Evolutionary conservation across 2,888 invertebrate genomes (phyloP), one percentile per base, ranked within the genome.

Genomic region (Byasa hedistus): DNA sequence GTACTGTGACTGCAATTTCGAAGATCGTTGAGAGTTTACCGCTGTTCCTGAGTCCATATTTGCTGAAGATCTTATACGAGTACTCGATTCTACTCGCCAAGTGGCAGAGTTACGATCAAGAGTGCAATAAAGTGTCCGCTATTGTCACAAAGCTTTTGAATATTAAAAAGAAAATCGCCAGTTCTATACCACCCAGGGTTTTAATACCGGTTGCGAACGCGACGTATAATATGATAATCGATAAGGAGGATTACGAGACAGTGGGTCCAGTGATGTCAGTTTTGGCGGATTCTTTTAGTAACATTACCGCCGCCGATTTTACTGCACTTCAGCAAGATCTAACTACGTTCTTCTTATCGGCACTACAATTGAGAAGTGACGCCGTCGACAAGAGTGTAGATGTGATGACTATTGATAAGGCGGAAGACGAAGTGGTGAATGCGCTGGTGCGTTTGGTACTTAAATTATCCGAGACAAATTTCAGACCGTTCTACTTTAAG

Each of bases 391-490:
- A 78, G 65, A 71, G 82, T 22, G 76, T 87, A 0, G 82, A 87
- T 63, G 69, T 78, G 8, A 76, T 81, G 2, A 74, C 86, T 2
- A 90, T 96, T 0, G 91, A 93, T 48, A 77, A 79, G 19, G 94
- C 96, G 0, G 98, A 98, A 86, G 93, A 93, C 21, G 93, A 94
- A 76, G 94, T 97, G 0, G 94, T 97, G 1, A 94, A 95, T 72
- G 94, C 97, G 0, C 87, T 98, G n/a, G 95, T 96, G 1, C 92
- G 94, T 60, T 92, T 98, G 75, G 95, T 98, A 32, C 86, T 98
- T 61, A 98, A 98, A 84, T 87, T 98, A 36, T 98, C 98, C 0
- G 98, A 98, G 84, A 94, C 95, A 0, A 95, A 95, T 54, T 99
- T 99, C 86, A 94, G 96, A 69, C 98, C 98, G 0, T 93, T 98